Evolutionary conservation across 2,797 vertebrate genomes (phyloP).

Genomic region (Peromyscus melanophrys): DNA sequence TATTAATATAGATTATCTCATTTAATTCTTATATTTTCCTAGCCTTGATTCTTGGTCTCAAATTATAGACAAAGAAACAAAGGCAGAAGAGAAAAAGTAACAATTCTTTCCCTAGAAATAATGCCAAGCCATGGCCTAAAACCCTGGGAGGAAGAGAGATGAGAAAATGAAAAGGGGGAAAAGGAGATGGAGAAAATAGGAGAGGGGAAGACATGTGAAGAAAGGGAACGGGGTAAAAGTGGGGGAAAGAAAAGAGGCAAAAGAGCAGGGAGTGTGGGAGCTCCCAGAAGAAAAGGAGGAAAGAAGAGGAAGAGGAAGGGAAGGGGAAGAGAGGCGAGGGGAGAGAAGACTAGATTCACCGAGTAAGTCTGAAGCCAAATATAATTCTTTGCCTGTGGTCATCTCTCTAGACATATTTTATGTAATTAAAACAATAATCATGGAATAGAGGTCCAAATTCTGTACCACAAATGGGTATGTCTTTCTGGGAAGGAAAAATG

Average conservation of each 20-base stretch:
- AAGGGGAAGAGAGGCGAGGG: not conserved
- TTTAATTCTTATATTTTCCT: not conserved
- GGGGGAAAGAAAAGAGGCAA: not conserved
- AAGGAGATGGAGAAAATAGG: not conserved
- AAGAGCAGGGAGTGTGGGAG: not conserved
- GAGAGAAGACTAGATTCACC: not conserved
- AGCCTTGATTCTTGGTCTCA: not conserved
- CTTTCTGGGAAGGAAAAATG: not conserved
- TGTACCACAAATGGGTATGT: not conserved
- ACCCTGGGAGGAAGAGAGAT: not conserved
- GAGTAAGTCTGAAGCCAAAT: not conserved
- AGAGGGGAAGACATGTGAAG: not conserved
- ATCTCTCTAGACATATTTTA: not conserved
- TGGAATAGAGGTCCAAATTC: not conserved
- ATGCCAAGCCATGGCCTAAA: not conserved
- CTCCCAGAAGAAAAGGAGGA: accelerated
- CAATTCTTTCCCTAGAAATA: not conserved
- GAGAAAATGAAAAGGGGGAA: accelerated
- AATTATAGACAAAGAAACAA: not conserved
- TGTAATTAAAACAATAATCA: not conserved
- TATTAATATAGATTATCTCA: not conserved
- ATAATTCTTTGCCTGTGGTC: not conserved
- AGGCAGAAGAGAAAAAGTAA: not conserved
- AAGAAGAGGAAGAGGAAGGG: accelerated
- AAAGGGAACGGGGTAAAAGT: accelerated